Conservation (phyloP, 1,140 invertebrate genomes). For the Cotesia vestalis region DNA sequence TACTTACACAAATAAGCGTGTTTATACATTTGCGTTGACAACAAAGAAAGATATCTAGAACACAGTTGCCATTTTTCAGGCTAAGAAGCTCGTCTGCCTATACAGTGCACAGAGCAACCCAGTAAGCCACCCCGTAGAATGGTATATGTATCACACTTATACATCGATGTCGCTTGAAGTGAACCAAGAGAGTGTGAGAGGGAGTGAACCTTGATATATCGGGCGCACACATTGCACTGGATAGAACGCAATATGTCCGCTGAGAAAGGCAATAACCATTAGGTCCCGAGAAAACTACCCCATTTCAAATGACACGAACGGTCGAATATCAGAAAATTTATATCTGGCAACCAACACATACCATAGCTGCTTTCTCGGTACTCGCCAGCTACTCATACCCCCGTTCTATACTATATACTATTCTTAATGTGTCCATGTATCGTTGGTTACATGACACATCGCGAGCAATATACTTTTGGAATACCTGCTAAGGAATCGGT, state of each 20-base stretch:
- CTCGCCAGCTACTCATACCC: slow-evolving; percentile 11
- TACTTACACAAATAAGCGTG: slow-evolving; percentile 2
- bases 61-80: not conserved
- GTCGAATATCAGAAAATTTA: slow-evolving; percentile 71
- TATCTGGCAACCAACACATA: slow-evolving; percentile 51
- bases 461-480: no score
- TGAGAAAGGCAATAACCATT: slow-evolving; percentile 73
- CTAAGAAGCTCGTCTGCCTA: not conserved
- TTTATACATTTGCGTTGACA: not conserved
- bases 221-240: slow-evolving; percentile 70
- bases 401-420: no score
- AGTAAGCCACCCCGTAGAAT: slow-evolving; percentile 6
- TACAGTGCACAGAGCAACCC: not conserved
- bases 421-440: no score
- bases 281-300: slow-evolving; percentile 71
- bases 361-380: slow-evolving; percentile 22
- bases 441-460: no score
- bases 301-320: slow-evolving; percentile 71
- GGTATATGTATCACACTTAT: slow-evolving; percentile 25
- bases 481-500: no score
- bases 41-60: not conserved
- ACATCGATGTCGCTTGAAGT: not conserved
- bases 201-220: slow-evolving; percentile 65
- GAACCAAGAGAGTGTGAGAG: slow-evolving; percentile 44
- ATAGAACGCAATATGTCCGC: slow-evolving; percentile 73